A percentile compares a stretch with the other conserved stretches of the same genome.
These are phyloP conservation scores for Drosophila fungiperda DNA, from an alignment of 2,888 invertebrate species.

Conservation along the genomic window DNA sequence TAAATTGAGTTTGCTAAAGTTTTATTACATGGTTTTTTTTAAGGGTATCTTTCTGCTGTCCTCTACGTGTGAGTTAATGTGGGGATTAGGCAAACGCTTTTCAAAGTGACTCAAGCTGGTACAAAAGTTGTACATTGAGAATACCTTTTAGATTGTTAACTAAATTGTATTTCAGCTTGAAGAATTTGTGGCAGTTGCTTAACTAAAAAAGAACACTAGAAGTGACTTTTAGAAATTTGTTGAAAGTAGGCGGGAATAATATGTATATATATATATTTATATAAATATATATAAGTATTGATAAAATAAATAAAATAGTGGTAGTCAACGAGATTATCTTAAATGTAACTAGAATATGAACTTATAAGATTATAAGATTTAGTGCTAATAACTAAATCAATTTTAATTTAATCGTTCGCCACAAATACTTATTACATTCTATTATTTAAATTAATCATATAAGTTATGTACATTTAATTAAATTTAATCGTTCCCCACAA, in stretches of 20 bases:
- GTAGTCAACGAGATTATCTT: background rate
- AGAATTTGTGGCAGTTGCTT: background rate
- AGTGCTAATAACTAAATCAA: no score
- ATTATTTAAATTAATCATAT: slow-evolving; percentile 8
- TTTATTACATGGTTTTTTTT: slow-evolving; percentile 43
- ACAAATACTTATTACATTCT: no score
- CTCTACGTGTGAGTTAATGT: slow-evolving; percentile 25
- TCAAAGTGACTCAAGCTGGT: slow-evolving; percentile 7
- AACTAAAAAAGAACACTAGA: background rate
- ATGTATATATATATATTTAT: background rate
- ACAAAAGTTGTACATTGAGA: slow-evolving; percentile 8
- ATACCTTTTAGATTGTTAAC: slow-evolving; percentile 12
- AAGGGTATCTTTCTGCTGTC: slow-evolving; percentile 5
- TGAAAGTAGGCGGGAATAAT: background rate
- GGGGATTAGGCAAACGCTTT: slow-evolving; percentile 32
- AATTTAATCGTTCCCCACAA: no score
- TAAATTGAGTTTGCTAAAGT: slow-evolving; percentile 54
- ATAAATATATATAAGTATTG: background rate
- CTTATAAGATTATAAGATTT: no score
- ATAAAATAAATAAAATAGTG: background rate
- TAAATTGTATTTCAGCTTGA: slow-evolving; percentile 13
- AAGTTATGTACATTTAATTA: no score
- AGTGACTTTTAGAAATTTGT: background rate
- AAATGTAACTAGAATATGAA: background rate
- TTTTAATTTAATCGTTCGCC: no score